Base-by-base conservation (phyloP, 1,140 invertebrate species). In the Drosophila sp. region DNA sequence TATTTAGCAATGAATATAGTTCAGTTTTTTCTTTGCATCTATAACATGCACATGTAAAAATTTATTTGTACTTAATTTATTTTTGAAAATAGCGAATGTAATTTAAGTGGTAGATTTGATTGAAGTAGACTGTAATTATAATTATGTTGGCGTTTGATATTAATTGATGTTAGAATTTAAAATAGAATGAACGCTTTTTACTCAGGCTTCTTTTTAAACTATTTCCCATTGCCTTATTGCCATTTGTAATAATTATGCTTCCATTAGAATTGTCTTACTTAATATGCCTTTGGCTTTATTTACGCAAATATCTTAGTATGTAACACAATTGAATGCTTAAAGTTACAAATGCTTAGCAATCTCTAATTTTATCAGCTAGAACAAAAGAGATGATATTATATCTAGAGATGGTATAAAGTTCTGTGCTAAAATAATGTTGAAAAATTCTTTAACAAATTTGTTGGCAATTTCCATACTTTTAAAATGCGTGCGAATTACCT, bases 281-380 rank as follows among this genome's bases (percentile, higher is more conserved):
- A 16, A 18, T 51, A 38, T 46, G 81, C 82, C 82, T 86, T 40
- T 56, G 81, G 81, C 82, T 87, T 87, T 86, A 81, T 86, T 86
- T 76, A 84, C 65, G 51, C 62, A 81, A 72, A 69, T 86, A 54
- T 70, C 65, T 77, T 64, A 63, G 11, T 64, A 59, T 78, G 29
- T 59, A 50, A 62, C 78, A 56, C 65, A 84, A 78, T 65, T 27
- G 48, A 67, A 71, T 75, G 41, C 82, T 81, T 84, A 84, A 48
- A 18, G 7, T 73, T 72, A 59, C 21, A 53, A 64, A 64, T 78
- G 54, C 80, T 86, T 84, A 86, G 43, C 59, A 34, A 67, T 48
- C 54, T 74, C 59, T 71, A 83, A 40, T 8, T 54, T n/a, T 62
- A 45, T 36, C 34, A 27, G 32, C 16, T 59, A 67, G 34, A 72